Conservation (phyloP, 2,113 vertebrate species). For the Leptobrachium leishanense region DNA sequence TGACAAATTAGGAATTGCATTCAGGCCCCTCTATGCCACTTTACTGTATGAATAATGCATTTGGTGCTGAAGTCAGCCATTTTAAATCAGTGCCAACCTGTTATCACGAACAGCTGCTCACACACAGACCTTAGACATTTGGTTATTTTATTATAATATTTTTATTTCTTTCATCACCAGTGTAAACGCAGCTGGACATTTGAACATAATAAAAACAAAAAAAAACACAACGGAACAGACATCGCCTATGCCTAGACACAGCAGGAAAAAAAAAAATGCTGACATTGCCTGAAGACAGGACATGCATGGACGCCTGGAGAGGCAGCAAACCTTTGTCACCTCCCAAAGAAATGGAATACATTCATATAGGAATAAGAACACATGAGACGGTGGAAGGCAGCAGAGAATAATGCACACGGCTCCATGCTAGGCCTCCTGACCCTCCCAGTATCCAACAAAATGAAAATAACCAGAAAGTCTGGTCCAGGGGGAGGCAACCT, state of each 20-base stretch:
- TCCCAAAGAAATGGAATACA: conserved; percentile 9
- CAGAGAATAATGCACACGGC: not conserved
- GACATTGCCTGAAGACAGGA: conserved; percentile 1
- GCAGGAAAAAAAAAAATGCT: conserved; percentile 1
- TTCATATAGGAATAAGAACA: not conserved
- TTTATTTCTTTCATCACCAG: conserved; percentile 21
- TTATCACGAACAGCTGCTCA: not conserved
- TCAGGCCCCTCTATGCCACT: too few species aligned
- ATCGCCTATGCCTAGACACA: conserved; percentile 11
- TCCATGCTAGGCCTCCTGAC: not conserved
- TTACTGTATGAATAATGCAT: too few species aligned
- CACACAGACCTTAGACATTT: not conserved
- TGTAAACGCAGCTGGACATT: conserved; percentile 30
- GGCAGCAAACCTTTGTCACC: not conserved
- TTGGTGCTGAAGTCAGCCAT: not conserved
- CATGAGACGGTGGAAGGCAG: conserved; percentile 2
- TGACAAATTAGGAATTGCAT: too few species aligned
- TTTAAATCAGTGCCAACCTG: not conserved
- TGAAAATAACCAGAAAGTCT: conserved; percentile 11
- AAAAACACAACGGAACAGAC: conserved; percentile 9
- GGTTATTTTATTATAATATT: conserved; percentile 5
- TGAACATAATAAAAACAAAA: not conserved
- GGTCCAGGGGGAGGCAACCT: too few species aligned
- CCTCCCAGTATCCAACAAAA: not conserved
- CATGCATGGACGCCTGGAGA: conserved; percentile 6